These are phyloP conservation scores for Ameiurus melas DNA, from an alignment of 2,113 vertebrate species.

Conservation along the genomic window DNA sequence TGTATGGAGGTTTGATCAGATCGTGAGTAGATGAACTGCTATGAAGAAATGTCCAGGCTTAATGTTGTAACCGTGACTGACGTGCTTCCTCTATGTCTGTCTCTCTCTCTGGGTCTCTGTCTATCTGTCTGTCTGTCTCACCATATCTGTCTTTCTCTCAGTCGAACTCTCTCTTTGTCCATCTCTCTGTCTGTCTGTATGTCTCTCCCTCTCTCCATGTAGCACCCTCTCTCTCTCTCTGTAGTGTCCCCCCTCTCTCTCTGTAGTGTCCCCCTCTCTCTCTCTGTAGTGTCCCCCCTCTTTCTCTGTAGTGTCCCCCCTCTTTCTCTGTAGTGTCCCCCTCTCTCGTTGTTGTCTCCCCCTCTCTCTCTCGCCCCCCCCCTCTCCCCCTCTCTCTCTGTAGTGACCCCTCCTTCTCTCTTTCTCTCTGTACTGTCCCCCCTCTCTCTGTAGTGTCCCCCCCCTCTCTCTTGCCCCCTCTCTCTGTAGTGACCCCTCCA, in stretches of 20 bases:
- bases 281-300: too few species aligned
- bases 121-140: neutral
- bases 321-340: neutral
- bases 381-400: too few species aligned
- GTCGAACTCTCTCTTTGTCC: neutral
- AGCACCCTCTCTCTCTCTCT: too few species aligned
- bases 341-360: too few species aligned
- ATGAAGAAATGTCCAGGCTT: neutral
- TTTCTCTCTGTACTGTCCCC: too few species aligned
- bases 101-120: neutral
- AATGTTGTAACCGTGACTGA: conserved; percentile 6
- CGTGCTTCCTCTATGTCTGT: neutral
- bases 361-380: neutral
- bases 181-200: neutral
- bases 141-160: neutral
- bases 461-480: too few species aligned
- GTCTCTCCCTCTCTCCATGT: neutral
- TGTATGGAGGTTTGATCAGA: conserved; percentile 12
- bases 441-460: too few species aligned
- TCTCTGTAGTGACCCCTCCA: too few species aligned
- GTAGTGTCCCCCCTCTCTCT: neutral
- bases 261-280: neutral
- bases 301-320: neutral
- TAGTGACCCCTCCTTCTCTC: too few species aligned
- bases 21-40: neutral